Evolutionary conservation across 2,797 vertebrate genomes (phyloP), one percentile per base, ranked within the genome.

Genomic region (Cirrhinus mrigala): DNA sequence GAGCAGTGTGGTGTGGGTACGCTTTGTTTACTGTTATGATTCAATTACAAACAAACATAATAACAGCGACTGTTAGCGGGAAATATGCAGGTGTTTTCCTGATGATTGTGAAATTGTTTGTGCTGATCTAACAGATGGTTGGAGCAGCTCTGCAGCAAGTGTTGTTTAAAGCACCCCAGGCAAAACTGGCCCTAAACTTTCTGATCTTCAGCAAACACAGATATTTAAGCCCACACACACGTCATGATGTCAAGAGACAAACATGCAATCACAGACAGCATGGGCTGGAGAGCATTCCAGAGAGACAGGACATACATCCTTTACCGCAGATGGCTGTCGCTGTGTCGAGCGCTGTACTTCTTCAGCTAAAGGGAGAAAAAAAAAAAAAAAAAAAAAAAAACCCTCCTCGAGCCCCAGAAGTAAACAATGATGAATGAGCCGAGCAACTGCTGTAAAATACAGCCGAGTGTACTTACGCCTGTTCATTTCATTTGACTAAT

Each of bases 401-500:
- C 29, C 3, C 33, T 75, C 69, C 85, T 81, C 10, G 7, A 87
- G 81, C 37, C 79, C 77, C 69, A 54, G 83, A 87, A 86, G 78
- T 88, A 85, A 87, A 90, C 86, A 85, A 82, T 89, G 88, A 89
- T 85, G 75, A 88, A 88, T 84, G 40, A 84, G 66, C 24, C 22
- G 15, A 40, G 76, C 27, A 56, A 68, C 82, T 77, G 80, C 76
- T 52, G 78, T 79, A 44, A 87, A 79, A 85, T 88, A 89, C 89
- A 91, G 64, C 66, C 20, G 84, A 80, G 85, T 70, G 84, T 81
- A 90, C 79, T 85, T 90, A 90, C 75, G 71, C 90, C 88, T 92
- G 92, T 93, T 91, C 91, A 82, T 93, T 94, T 93, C 90, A 92
- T 92, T 92, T 90, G 91, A 92, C 92, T 94, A 95, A 95, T 95